Conservation (phyloP, 2,888 invertebrate species). For the Sturmia bella region DNA sequence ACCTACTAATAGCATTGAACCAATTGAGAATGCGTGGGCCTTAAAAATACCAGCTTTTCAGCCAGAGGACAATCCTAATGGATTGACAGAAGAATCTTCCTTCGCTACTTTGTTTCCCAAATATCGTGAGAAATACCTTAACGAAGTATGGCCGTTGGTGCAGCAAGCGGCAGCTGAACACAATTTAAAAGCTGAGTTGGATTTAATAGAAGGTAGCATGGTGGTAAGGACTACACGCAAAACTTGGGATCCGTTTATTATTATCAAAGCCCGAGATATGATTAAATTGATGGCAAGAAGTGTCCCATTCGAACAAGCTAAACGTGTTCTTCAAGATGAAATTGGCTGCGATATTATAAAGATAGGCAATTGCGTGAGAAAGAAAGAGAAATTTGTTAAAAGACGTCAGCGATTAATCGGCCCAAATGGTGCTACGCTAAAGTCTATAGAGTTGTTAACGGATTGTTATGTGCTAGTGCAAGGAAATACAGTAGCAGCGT, state of each 20-base stretch:
- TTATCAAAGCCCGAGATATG: slow-evolving; percentile 97
- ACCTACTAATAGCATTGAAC: slow-evolving; percentile 81
- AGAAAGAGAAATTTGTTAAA: slow-evolving; percentile 97
- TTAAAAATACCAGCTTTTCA: slow-evolving; percentile 94
- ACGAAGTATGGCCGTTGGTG: slow-evolving; percentile 97
- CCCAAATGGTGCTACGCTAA: slow-evolving; percentile 98
- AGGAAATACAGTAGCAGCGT: slow-evolving; percentile 97
- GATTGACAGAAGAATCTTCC: slow-evolving; percentile 93
- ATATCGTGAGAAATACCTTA: slow-evolving; percentile 97
- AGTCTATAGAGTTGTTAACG: slow-evolving; percentile 97
- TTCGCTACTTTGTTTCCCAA: slow-evolving; percentile 98
- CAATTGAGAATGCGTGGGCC: slow-evolving; percentile 92
- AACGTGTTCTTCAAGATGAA: slow-evolving; percentile 93
- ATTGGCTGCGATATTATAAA: slow-evolving; percentile 97
- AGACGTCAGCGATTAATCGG: slow-evolving; percentile 96
- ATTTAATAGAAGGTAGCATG: slow-evolving; percentile 96
- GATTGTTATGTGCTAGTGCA: slow-evolving; percentile 98
- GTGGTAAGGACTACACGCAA: slow-evolving; percentile 96
- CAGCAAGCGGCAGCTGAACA: slow-evolving; percentile 92
- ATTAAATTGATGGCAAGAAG: slow-evolving; percentile 96
- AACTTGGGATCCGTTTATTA: slow-evolving; percentile 99
- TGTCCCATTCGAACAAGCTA: slow-evolving; percentile 98
- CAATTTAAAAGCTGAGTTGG: slow-evolving; percentile 92
- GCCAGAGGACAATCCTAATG: slow-evolving; percentile 92
- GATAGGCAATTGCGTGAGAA: slow-evolving; percentile 94